phyloP scores from a whole-genome alignment of 2,113 vertebrate genomes.

The Poecile atricapillus region DNA sequence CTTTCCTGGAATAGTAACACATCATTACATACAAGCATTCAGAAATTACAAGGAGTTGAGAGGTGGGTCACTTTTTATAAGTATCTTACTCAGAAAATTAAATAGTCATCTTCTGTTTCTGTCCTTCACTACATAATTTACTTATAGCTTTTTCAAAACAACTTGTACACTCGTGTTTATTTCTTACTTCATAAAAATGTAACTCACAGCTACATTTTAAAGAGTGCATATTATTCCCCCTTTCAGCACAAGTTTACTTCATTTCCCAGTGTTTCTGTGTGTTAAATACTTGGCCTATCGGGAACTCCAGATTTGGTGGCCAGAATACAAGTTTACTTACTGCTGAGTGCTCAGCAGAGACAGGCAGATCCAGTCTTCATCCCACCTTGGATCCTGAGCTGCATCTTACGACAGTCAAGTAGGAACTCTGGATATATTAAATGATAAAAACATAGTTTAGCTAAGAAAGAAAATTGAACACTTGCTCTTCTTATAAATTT shows the following conservation, averaged over 20 bases:
- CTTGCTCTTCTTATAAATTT: not conserved
- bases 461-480: not conserved
- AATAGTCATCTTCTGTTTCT: not conserved
- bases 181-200: not conserved
- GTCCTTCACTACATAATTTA: not conserved
- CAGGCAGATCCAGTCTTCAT: not conserved
- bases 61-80: not conserved
- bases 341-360: not conserved
- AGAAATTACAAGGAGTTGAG: not conserved
- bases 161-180: not conserved
- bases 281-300: not conserved
- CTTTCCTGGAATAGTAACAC: not conserved
- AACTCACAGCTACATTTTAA: not conserved
- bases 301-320: not conserved
- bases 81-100: not conserved
- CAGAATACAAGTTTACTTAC: not conserved
- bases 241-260: not conserved
- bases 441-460: not conserved
- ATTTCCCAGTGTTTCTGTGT: not conserved
- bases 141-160: not conserved
- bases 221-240: accelerated
- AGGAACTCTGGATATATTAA: not conserved
- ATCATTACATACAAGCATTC: not conserved
- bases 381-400: not conserved
- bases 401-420: not conserved